phyloP scores from a whole-genome alignment of 2,113 vertebrate species.

The Equus quagga region DNA sequence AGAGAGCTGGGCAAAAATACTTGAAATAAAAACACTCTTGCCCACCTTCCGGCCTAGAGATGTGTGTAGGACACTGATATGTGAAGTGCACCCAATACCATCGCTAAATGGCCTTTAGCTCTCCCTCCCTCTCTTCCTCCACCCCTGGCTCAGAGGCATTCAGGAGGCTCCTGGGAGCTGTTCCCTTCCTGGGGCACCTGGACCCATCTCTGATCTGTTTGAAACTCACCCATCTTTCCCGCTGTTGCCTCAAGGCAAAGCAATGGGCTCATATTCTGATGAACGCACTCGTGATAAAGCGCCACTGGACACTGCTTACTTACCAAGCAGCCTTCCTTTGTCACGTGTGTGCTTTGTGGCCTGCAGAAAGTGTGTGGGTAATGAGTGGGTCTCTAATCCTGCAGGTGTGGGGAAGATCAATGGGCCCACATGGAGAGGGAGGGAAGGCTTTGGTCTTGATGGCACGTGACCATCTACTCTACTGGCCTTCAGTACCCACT shows the following conservation, averaged over 20 bases:
- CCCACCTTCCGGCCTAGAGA: not conserved
- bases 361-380: not conserved
- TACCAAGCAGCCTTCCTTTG: not conserved
- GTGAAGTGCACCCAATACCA: too few species aligned
- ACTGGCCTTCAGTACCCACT: fast-evolving
- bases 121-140: not conserved
- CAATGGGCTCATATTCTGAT: not conserved
- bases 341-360: fast-evolving
- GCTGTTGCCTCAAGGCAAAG: not conserved
- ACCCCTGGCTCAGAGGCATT: fast-evolving
- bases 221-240: not conserved
- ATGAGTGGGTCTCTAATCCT: not conserved
- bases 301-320: fast-evolving
- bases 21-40: not conserved
- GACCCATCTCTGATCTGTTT: not conserved
- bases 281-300: not conserved
- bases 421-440: fast-evolving
- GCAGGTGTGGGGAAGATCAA: fast-evolving
- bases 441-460: not conserved
- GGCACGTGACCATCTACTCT: not conserved
- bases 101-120: not conserved
- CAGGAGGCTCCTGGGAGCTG: not conserved
- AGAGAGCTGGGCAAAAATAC: not conserved
- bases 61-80: not conserved
- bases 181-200: not conserved